These are phyloP conservation scores for Chlorops oryzae DNA, from an alignment of 1,140 invertebrate species.

Conservation along the genomic window DNA sequence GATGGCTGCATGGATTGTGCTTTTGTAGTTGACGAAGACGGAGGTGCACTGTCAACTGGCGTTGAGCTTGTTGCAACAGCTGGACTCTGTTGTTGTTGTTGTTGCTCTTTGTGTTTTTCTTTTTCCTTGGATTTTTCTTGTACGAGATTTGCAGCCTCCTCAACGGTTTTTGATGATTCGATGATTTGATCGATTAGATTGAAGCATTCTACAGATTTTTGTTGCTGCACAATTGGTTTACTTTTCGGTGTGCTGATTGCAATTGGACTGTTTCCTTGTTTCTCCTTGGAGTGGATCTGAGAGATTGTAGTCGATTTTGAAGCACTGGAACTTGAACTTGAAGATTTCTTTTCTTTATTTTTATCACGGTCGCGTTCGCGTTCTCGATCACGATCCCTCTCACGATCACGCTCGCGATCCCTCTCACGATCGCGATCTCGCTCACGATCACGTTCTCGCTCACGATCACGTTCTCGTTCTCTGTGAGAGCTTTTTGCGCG, in stretches of 20 bases:
- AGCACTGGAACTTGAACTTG: too few species aligned
- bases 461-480: constrained; percentile 33
- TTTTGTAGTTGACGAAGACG: not conserved
- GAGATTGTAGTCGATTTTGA: too few species aligned
- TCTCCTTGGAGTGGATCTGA: constrained; percentile 1
- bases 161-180: constrained; percentile 37
- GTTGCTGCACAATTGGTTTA: too few species aligned
- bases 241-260: not conserved
- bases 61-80: too few species aligned
- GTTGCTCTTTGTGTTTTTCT: constrained; percentile 4
- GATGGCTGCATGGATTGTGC: not conserved
- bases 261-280: not conserved
- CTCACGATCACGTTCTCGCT: constrained; percentile 22
- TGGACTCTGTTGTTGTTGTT: too few species aligned
- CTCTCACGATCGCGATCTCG: constrained; percentile 8
- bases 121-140: constrained; percentile 16
- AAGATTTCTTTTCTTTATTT: constrained; percentile 4
- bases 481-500: constrained; percentile 47
- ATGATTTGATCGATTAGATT: constrained; percentile 44
- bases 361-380: not conserved
- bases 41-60: not conserved
- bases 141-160: constrained; percentile 37
- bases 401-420: constrained; percentile 6
- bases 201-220: constrained; percentile 15
- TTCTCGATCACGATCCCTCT: constrained; percentile 5